Evolutionary conservation across 2,113 vertebrate genomes (phyloP).

Genomic region (Arizona elegans): DNA sequence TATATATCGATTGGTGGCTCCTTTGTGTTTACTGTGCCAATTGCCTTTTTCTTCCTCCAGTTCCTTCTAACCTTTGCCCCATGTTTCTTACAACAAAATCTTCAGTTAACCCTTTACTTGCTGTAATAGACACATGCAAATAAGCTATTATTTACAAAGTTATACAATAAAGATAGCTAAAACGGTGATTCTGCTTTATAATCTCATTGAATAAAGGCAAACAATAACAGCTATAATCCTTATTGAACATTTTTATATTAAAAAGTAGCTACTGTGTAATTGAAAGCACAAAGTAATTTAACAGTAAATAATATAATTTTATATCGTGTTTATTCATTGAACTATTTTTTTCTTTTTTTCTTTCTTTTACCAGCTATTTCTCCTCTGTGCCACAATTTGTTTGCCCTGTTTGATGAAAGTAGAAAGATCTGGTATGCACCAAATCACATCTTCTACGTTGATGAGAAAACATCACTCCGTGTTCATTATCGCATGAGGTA

Average conservation of each 20-base stretch:
- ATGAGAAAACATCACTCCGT: slow-evolving; percentile 78
- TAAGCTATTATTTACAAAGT: background rate
- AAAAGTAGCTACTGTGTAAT: background rate
- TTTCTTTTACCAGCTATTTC: slow-evolving; percentile 78
- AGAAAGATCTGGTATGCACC: slow-evolving; percentile 86
- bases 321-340: fast-evolving
- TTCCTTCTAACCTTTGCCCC: background rate
- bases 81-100: background rate
- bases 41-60: background rate
- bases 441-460: slow-evolving; percentile 83
- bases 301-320: background rate
- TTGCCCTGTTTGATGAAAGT: slow-evolving; percentile 84
- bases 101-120: background rate
- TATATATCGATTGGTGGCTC: background rate
- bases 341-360: fast-evolving
- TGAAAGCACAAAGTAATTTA: background rate
- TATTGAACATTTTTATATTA: background rate
- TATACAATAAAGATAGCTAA: background rate
- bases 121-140: background rate
- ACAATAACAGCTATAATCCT: background rate
- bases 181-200: background rate
- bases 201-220: background rate
- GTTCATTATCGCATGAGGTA: slow-evolving; percentile 96
- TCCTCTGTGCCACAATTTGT: slow-evolving; percentile 93
- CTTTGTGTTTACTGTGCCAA: background rate